Evolutionary conservation across 2,113 vertebrate genomes (phyloP), one percentile per base, ranked within the genome.

Genomic region (Hypocryptadius cinnamomeus): DNA sequence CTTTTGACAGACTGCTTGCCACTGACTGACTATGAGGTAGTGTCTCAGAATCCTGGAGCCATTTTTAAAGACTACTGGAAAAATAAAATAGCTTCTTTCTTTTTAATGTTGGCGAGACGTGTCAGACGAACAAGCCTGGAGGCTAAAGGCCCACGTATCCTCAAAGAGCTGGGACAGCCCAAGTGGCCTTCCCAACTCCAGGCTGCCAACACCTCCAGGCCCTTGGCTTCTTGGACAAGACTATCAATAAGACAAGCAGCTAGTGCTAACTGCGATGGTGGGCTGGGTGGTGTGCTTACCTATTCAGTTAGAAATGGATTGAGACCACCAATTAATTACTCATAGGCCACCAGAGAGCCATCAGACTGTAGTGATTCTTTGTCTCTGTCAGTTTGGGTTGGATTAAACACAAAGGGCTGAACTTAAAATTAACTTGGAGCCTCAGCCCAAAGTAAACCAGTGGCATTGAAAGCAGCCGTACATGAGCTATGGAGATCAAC

Each of bases 41-140:
- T 97, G 98, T 98, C 98, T 98, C 97, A 97, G 97, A 98, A 97
- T 97, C 94, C 97, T 97, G 98, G 97, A 97, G 97, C 94, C 95
- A 96, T 97, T 97, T 98, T 98, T 97, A 97, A 98, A 96, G 97
- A 90, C 96, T 94, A 96, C 77, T 96, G 94, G 94, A 94, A 94
- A 96, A 96, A 94, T 94, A 91, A 95, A 97, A 96, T 45, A 95
- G 95, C 95, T 97, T 92, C 96, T 95, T 97, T 96, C 95, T 96
- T 96, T 93, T 50, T 91, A 30, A 40, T 87, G 85, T 13, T 95
- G 95, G 95, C 93, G 7, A 92, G 94, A 95, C 92, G 1, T 11
- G 72, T 82, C 95, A 95, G 91, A 94, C 89, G 86, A 95, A 94
- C 79, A 68, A 92, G 94, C 91, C 92, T 91, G 92, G 91, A 93